Conservation (phyloP, 2,113 vertebrate species). For the Ceyx cyanopectus region DNA sequence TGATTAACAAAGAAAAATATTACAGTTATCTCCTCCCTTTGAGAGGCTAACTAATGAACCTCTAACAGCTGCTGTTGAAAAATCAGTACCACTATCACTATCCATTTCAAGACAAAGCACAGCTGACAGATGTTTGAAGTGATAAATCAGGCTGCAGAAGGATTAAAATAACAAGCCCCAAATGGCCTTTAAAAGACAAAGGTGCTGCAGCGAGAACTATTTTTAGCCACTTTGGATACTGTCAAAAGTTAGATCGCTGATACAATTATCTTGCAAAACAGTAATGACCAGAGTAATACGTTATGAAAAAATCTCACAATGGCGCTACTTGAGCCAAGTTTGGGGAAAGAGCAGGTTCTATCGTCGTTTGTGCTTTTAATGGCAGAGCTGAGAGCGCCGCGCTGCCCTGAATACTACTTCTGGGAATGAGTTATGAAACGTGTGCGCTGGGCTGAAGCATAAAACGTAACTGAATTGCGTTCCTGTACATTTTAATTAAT, state of each 20-base stretch:
- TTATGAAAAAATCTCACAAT: slow-evolving; percentile 51
- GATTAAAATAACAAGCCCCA: slow-evolving; percentile 78
- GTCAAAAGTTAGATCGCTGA: slow-evolving; percentile 50
- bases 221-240: slow-evolving; percentile 54
- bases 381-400: not conserved
- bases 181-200: slow-evolving; percentile 74
- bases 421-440: slow-evolving; percentile 32
- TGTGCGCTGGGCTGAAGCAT: not conserved
- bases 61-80: slow-evolving; percentile 78
- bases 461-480: slow-evolving; percentile 41
- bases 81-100: slow-evolving; percentile 71
- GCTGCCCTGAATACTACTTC: slow-evolving; percentile 15
- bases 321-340: slow-evolving; percentile 1
- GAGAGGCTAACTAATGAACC: slow-evolving; percentile 80
- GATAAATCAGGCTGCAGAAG: slow-evolving; percentile 77
- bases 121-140: slow-evolving; percentile 80
- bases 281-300: slow-evolving; percentile 8
- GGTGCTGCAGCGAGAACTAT: slow-evolving; percentile 69
- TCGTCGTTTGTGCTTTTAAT: slow-evolving; percentile 37
- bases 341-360: slow-evolving; percentile 47
- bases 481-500: slow-evolving; percentile 50
- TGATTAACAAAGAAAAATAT: slow-evolving; percentile 85
- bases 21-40: slow-evolving; percentile 75
- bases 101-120: slow-evolving; percentile 79
- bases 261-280: slow-evolving; percentile 50